Conservation (phyloP, 2,113 vertebrate genomes). For the Addax nasomaculatus region DNA sequence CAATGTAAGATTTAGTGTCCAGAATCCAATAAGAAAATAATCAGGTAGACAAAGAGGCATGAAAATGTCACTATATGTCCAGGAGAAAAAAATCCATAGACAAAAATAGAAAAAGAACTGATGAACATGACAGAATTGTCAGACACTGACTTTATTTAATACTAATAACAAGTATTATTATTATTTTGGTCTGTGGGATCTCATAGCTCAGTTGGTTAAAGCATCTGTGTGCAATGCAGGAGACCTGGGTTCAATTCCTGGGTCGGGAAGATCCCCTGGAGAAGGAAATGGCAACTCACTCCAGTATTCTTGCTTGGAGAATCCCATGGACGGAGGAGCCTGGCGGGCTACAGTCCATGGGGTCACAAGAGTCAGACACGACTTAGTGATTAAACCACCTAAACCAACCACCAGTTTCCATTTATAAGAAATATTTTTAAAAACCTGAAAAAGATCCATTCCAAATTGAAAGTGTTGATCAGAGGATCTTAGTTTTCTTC, state of each 20-base stretch:
- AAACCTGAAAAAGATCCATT: not conserved
- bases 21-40: not conserved
- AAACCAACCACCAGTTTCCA: not conserved
- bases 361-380: too few species aligned
- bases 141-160: not conserved
- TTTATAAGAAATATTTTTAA: not conserved
- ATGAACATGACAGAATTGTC: not conserved
- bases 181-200: not conserved
- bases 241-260: too few species aligned
- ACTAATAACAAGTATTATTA: not conserved
- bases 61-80: not conserved
- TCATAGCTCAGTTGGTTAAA: not conserved
- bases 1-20: not conserved
- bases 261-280: too few species aligned
- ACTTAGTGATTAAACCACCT: too few species aligned
- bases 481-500: not conserved
- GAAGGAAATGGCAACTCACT: too few species aligned
- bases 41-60: not conserved
- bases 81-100: not conserved
- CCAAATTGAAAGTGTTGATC: not conserved
- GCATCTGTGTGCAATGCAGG: too few species aligned
- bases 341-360: too few species aligned
- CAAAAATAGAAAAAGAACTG: not conserved
- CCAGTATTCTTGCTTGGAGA: too few species aligned
- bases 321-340: too few species aligned